Base-by-base conservation (phyloP, 2,888 invertebrate genomes). In the Drosophila differens region DNA sequence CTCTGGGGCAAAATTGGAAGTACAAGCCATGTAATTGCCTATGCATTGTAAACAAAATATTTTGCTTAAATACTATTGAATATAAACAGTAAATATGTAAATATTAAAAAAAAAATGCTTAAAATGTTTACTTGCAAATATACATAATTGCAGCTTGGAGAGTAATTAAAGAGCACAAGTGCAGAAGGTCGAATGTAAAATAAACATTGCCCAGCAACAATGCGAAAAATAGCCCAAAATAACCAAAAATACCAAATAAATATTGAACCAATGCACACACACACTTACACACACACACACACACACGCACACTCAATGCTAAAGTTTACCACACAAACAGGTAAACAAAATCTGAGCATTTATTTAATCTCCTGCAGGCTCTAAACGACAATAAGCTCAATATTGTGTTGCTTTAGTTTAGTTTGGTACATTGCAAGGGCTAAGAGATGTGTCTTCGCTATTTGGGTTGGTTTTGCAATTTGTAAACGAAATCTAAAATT, bases 51-150 rank as follows among this genome's bases (percentile, higher is more conserved):
- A 70, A 47, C 79, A 63, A 74, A 83, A 70, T 83, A 81, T 81
- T 68, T 83, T 69, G 58, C 64, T 72, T 39, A 82, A 75, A 74
- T 83, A 77, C 76, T 77, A 77, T 83, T 85, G 69, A 67, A 85
- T 72, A 79, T 68, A 70, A 85, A 68, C 51, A 59, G 3, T 19
- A 32, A 61, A 54, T 44, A 33, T 37, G 55, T 58, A 55, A 51
- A 60, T 57, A 39, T 9, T 35, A 44, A 12, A 22, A 22, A 5
- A 12, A 22, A 22, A n/a, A n/a, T 12, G n/a, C 7, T 12, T 14
- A 7, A 28, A 54, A 44, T 58, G 55, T 52, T 32, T 76, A 58
- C 73, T 69, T 76, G 7, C 63, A 79, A 80, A 76, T 52, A 68
- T 32, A 81, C 68, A 72, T 67, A 74, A 70, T 52, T 62, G 67